These are phyloP conservation scores for Empidonax alnorum DNA, from an alignment of 2,113 vertebrate species.

Conservation along the genomic window DNA sequence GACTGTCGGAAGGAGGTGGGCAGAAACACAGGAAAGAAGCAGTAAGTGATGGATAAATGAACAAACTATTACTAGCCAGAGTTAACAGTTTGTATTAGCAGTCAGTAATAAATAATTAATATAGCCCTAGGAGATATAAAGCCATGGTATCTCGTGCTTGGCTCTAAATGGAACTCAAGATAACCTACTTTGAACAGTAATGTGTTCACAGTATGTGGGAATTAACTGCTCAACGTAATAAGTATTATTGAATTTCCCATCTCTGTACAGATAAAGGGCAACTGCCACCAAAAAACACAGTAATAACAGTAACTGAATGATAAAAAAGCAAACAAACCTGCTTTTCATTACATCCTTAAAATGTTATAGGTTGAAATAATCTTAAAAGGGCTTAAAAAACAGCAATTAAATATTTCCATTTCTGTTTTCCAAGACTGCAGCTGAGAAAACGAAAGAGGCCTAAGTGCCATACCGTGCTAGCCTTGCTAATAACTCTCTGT, in stretches of 20 bases:
- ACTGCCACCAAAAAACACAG: constrained; percentile 56
- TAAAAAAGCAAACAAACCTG: constrained; percentile 48
- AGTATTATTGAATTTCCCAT: constrained; percentile 77
- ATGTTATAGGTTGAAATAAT: constrained; percentile 80
- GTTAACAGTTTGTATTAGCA: constrained; percentile 74
- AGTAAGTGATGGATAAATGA: neutral
- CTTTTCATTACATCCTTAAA: constrained; percentile 76
- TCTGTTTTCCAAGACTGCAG: constrained; percentile 85
- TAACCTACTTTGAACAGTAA: constrained; percentile 80
- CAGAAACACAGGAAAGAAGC: neutral
- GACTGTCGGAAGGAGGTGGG: fast-evolving
- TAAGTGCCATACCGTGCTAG: constrained; percentile 78
- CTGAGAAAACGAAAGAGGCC: constrained; percentile 73
- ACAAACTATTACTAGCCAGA: constrained; percentile 61
- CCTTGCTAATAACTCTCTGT: constrained; percentile 92
- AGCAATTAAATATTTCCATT: constrained; percentile 84
- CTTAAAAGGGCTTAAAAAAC: constrained; percentile 74
- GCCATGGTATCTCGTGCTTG: constrained; percentile 55
- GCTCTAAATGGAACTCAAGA: constrained; percentile 75
- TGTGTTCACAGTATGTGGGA: constrained; percentile 83
- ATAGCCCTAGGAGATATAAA: constrained; percentile 73
- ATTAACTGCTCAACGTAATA: constrained; percentile 80
- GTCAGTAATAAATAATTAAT: constrained; percentile 80
- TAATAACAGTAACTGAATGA: constrained; percentile 63
- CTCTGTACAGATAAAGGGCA: constrained; percentile 71